Conservation (phyloP, 2,113 vertebrate genomes). For the Megaptera novaeangliae region DNA sequence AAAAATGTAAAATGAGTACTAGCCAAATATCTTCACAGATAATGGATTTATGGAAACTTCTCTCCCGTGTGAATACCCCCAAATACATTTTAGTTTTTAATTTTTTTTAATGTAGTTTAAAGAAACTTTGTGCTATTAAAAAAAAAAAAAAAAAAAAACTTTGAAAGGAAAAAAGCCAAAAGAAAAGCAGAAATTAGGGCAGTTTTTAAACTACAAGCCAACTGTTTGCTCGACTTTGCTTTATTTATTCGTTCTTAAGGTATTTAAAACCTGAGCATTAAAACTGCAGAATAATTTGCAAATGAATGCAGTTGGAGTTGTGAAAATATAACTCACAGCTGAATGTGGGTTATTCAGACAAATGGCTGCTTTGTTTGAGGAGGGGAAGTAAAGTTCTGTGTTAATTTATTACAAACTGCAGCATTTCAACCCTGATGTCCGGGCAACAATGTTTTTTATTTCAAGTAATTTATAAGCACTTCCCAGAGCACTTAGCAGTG, state of each 20-base stretch:
- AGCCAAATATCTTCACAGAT: conserved; percentile 44
- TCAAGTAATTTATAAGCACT: conserved; percentile 90
- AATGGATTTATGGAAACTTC: conserved; percentile 69
- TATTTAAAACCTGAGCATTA: conserved; percentile 93
- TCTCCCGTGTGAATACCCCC: conserved; percentile 70
- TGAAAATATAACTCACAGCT: conserved; percentile 96
- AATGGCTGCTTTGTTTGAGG: conserved; percentile 88
- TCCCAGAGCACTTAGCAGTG: conserved; percentile 87
- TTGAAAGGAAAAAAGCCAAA: conserved; percentile 75
- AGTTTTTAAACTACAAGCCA: conserved; percentile 87
- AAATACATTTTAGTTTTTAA: conserved; percentile 65
- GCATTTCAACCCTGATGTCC: conserved; percentile 95
- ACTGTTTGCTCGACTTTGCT: conserved; percentile 91
- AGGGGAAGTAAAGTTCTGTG: conserved; percentile 89
- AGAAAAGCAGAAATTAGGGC: conserved; percentile 84
- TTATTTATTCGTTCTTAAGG: conserved; percentile 93
- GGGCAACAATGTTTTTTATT: conserved; percentile 94
- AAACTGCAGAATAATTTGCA: conserved; percentile 94
- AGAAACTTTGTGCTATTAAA: conserved; percentile 79
- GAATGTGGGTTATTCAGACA: conserved; percentile 91
- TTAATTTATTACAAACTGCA: conserved; percentile 96
- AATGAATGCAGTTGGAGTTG: conserved; percentile 96
- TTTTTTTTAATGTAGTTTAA: conserved; percentile 79
- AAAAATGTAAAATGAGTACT: conserved; percentile 61
- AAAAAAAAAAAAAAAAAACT: conserved; percentile 72